Conservation (phyloP, 2,113 vertebrate genomes). For the human (Homo sapiens) region DNA sequence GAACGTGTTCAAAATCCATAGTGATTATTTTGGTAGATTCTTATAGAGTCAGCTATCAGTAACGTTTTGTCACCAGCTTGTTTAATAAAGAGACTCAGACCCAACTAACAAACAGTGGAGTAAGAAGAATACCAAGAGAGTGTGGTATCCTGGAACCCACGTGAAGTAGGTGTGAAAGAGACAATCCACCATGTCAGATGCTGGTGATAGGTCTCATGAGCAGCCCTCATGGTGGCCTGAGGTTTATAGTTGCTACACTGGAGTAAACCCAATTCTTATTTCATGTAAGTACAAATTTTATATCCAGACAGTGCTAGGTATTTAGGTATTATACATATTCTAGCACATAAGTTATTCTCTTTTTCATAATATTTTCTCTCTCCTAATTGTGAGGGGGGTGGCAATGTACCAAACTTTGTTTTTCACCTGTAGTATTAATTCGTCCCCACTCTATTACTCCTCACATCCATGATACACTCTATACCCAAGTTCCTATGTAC, state of each 20-base stretch:
- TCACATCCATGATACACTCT: not conserved
- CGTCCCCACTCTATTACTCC: not conserved
- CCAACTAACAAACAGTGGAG: not conserved
- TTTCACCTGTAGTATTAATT: not conserved
- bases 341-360: not conserved
- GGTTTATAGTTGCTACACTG: not conserved
- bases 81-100: not conserved
- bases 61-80: not conserved
- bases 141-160: not conserved
- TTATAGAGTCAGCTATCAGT: not conserved
- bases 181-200: not conserved
- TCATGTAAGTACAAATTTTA: not conserved
- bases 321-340: not conserved
- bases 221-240: not conserved
- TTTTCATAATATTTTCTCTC: not conserved
- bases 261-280: not conserved
- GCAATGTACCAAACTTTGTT: not conserved
- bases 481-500: not conserved
- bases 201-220: not conserved
- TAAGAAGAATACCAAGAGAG: not conserved
- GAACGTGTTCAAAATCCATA: not conserved
- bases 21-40: not conserved
- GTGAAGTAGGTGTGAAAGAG: not conserved
- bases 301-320: not conserved
- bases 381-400: not conserved